A percentile compares a stretch with the other conserved stretches of the same genome.
phyloP scores from a whole-genome alignment of 2,113 vertebrate species.

The Columba livia region DNA sequence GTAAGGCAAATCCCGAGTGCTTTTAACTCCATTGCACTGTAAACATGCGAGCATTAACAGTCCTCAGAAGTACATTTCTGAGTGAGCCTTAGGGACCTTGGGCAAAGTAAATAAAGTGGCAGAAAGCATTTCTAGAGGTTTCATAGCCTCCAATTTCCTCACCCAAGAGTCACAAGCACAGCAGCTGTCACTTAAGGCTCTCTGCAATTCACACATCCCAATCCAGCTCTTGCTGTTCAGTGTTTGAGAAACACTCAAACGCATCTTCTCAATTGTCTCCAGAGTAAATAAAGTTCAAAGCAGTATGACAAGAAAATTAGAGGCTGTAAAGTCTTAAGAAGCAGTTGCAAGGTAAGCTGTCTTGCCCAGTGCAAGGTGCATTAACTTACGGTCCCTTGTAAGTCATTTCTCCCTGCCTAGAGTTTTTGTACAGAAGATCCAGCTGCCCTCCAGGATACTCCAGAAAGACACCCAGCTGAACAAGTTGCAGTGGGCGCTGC shows the following conservation, averaged over 20 bases:
- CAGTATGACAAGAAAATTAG: constrained; percentile 19
- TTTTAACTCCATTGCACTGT: constrained; percentile 51
- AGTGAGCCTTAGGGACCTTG: not conserved
- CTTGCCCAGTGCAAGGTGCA: not conserved
- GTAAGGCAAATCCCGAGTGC: constrained; percentile 23
- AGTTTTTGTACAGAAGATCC: not conserved
- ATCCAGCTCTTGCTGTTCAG: not conserved
- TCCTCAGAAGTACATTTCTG: not conserved
- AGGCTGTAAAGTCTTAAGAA: constrained; percentile 8
- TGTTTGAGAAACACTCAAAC: constrained; percentile 42
- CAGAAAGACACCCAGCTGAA: not conserved
- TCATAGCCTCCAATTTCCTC: constrained; percentile 42
- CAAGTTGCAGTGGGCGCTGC: too few species aligned
- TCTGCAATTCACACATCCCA: constrained; percentile 48
- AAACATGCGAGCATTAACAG: not conserved
- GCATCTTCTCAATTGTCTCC: constrained; percentile 6
- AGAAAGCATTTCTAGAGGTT: constrained; percentile 40
- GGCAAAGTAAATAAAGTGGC: constrained; percentile 27
- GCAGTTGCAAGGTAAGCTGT: constrained; percentile 17
- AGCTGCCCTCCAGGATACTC: not conserved
- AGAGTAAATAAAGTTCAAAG: constrained; percentile 47
- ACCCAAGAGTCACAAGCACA: constrained; percentile 39
- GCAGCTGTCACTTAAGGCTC: constrained; percentile 36
- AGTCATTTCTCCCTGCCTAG: not conserved
- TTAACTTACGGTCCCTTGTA: not conserved